Base-by-base conservation (phyloP, 2,113 vertebrate species). In the Xyliphius kryptos region DNA sequence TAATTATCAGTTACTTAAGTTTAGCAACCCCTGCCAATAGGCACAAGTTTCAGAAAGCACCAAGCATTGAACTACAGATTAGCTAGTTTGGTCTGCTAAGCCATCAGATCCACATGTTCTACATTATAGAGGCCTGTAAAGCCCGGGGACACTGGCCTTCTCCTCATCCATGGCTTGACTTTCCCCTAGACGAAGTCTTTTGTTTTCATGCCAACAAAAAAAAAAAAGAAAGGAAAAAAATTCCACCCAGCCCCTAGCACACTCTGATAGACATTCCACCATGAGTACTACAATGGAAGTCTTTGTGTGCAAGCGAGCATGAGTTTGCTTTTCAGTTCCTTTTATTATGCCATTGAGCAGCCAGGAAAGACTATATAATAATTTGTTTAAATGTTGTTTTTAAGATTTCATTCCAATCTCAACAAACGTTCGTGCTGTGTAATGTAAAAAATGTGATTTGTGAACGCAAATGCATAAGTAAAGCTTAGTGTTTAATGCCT, bases 251-350 rank as follows among this genome's bases (percentile, higher is more conserved):
- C 76, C 79, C 68, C 73, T 76, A 72, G 71, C 70, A 73, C 63
- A 73, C 60, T 48, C 78, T 64, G 63, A 77, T 70, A 78, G 58
- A 63, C 83, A 82, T 83, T 85, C 85, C 82, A 79, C 36, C 63
- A 55, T 62, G 58, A 48, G 59, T 1, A 63, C 52, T 80, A 87
- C 84, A 86, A 85, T 82, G 73, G 74, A 69, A 47, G 67, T 75
- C 81, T 77, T 85, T 85, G 84, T 87, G 70, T 69, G 61, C 66
- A 50, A 70, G 9, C 71, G 38, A 56, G 74, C 68, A 32, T 48
- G 51, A 81, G 77, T 79, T 83, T 85, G 79, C 75, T 79, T 81
- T 82, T 80, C 71, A 79, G 56, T 59, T 46, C n/a, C 41, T 81
- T 82, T 84, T 80, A 84, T 82, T 81, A 59, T 47, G 74, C 77